Evolutionary conservation across 2,797 vertebrate genomes (phyloP), one percentile per base, ranked within the genome.

Genomic region (Acropternis orthonyx): DNA sequence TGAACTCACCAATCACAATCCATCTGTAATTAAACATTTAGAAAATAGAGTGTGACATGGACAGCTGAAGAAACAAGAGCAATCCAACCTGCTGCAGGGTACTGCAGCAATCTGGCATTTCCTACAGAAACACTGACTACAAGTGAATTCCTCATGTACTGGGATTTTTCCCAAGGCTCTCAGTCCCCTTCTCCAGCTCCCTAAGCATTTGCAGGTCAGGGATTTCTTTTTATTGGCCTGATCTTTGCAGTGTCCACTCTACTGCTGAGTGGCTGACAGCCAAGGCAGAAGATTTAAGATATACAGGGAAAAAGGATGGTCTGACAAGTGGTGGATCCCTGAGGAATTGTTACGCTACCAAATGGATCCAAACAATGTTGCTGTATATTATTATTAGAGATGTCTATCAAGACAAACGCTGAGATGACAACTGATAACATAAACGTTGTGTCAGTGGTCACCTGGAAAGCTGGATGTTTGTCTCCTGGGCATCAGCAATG

Each of bases 1-100:
- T 34, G 63, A 95, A 84, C 58, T 49, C 85, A 90, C 63, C 89
- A 91, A 91, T 17, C 92, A 89, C 89, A 90, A 88, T 14, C 93
- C 90, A 66, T 67, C 80, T 92, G 80, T 59, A 95, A 91, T 76
- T 55, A 92, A 90, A 92, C 85, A 81, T 79, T 51, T 39, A 91
- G 88, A 93, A 93, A 86, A 88, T 1, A 12, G 63, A 93, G 80
- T 1, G 0, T 59, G 71, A 63, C 41, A n/a, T 1, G 17, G 59
- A 43, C 75, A 84, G 63, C 66, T 48, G 66, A 88, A 81, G 73
- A 80, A 92, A 88, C 1, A 5, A 76, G 26, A 95, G 73, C 79
- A 56, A 71, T 9, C 15, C 65, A 85, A 68, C 41, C 82, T 85
- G 87, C 68, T 77, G 71, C 86, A 92, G 77, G 65, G 51, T 39